These are phyloP conservation scores for Sminthurinus signatus DNA, from an alignment of 1,140 invertebrate genomes.

Conservation along the genomic window DNA sequence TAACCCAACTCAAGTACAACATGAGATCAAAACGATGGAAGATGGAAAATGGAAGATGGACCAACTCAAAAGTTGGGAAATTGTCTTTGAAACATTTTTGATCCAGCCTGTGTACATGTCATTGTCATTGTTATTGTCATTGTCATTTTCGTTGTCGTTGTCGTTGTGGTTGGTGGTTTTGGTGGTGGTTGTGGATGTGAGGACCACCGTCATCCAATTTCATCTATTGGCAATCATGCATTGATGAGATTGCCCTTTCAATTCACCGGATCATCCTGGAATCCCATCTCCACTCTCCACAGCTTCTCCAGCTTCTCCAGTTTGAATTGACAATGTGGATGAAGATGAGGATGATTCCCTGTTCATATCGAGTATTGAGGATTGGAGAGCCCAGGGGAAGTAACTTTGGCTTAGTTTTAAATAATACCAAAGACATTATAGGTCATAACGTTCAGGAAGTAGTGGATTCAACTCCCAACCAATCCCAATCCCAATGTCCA, in stretches of 20 bases:
- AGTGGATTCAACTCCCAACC: conserved; percentile 37
- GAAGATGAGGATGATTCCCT: no score
- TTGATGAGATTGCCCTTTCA: conserved; percentile 40
- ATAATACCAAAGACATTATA: conserved; percentile 41
- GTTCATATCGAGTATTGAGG: neutral
- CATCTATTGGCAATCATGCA: conserved; percentile 42
- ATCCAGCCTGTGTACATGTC: neutral
- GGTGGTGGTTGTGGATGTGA: conserved; percentile 16
- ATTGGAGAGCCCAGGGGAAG: conserved; percentile 23
- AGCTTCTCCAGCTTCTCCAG: conserved; percentile 13
- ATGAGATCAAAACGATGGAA: no score
- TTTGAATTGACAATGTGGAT: no score
- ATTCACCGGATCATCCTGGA: conserved; percentile 35
- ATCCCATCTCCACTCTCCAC: conserved; percentile 21
- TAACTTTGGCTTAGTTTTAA: conserved; percentile 40
- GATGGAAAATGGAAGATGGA: no score
- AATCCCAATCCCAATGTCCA: conserved; percentile 40
- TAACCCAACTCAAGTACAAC: no score
- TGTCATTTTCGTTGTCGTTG: no score
- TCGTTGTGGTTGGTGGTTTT: neutral
- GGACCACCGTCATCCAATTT: conserved; percentile 40
- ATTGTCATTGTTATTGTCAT: neutral
- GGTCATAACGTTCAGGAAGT: conserved; percentile 43
- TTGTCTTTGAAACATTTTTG: no score
- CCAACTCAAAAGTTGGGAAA: no score